Percentiles rank a stretch among this genome's conserved stretches.
Evolutionary conservation across 1,140 invertebrate genomes (phyloP).

Genomic region (Musca vetustissima): DNA sequence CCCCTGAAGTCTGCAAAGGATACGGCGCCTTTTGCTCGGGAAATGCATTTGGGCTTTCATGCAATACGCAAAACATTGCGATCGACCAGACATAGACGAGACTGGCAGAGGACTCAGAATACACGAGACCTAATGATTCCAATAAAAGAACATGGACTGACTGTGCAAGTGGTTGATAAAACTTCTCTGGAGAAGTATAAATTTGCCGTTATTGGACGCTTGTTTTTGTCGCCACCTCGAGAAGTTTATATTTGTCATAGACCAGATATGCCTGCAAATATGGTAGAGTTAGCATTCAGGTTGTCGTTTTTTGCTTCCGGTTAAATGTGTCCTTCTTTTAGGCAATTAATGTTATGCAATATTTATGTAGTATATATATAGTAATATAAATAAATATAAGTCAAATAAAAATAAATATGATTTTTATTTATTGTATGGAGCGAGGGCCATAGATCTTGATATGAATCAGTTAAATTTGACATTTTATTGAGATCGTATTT

Average conservation of each 20-base stretch:
- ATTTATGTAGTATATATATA: too few relatives aligned
- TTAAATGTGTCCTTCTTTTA: too few relatives aligned
- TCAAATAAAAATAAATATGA: too few relatives aligned
- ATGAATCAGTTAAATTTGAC: too few relatives aligned
- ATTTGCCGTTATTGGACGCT: slow-evolving; percentile 60
- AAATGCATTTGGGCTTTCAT: slow-evolving; percentile 68
- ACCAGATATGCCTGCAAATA: slow-evolving; percentile 75
- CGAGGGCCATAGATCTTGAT: too few relatives aligned
- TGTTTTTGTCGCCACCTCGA: slow-evolving; percentile 71
- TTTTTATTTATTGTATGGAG: too few relatives aligned
- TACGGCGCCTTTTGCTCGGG: slow-evolving; percentile 61
- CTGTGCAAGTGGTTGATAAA: slow-evolving; percentile 32
- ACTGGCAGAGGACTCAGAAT: slow-evolving; percentile 62
- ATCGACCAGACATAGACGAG: slow-evolving; percentile 63
- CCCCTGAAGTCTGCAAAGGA: slow-evolving; percentile 49
- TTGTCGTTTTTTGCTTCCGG: slow-evolving; percentile 59
- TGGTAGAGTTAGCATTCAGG: slow-evolving; percentile 78
- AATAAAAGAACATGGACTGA: slow-evolving; percentile 57
- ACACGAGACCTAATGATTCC: slow-evolving; percentile 70
- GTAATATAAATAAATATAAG: too few relatives aligned
- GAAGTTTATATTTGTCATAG: slow-evolving; percentile 81
- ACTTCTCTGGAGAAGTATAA: slow-evolving; percentile 26
- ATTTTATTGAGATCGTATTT: too few relatives aligned
- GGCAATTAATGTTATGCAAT: too few relatives aligned
- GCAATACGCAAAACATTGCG: slow-evolving; percentile 70